These are phyloP conservation scores for Melanotaenia boesemani DNA, from an alignment of 2,797 vertebrate species.

Conservation along the genomic window DNA sequence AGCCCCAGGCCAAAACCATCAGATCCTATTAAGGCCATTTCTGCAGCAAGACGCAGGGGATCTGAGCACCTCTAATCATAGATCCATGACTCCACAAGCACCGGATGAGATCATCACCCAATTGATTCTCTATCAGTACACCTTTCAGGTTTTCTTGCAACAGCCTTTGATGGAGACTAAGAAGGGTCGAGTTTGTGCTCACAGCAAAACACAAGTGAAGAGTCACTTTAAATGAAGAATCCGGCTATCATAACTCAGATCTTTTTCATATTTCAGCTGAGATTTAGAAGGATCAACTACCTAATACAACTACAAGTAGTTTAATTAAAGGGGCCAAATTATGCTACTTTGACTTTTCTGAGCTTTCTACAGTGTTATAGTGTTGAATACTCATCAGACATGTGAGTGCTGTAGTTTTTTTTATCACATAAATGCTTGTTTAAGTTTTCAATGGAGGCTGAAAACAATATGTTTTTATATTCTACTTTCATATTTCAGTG, in stretches of 20 bases:
- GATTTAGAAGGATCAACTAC: no score
- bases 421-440: no score
- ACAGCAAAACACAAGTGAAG: constrained; percentile 3
- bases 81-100: constrained; percentile 57
- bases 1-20: constrained; percentile 76
- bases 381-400: no score
- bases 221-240: constrained; percentile 6
- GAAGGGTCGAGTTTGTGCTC: constrained; percentile 14
- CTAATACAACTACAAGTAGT: not conserved
- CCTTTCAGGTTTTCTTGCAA: constrained; percentile 41
- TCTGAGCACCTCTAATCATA: constrained; percentile 75
- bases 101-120: constrained; percentile 65
- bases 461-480: no score
- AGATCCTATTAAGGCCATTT: constrained; percentile 80
- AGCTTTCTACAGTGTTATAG: no score
- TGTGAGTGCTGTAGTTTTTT: no score
- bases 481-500: no score
- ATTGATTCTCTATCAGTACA: constrained; percentile 59
- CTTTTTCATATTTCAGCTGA: not conserved
- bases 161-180: constrained; percentile 10
- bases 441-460: no score
- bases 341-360: no score
- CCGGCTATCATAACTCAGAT: not conserved
- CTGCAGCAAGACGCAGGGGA: constrained; percentile 67
- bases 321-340: no score